Conservation (phyloP, 2,797 vertebrate genomes). For the Melanotaenia maccullochi region DNA sequence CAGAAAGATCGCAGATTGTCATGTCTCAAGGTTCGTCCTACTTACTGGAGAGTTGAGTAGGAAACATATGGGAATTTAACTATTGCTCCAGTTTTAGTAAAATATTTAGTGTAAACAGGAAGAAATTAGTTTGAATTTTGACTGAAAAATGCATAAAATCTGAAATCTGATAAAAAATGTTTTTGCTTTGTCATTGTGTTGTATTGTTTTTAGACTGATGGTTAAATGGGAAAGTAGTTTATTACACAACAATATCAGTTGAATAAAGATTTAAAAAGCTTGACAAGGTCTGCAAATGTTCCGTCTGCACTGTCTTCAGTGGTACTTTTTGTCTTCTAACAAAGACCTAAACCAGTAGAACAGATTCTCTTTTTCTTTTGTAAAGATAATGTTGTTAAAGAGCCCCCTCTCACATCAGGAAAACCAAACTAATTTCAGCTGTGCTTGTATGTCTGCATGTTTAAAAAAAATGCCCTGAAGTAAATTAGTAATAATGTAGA, state of each 20-base stretch:
- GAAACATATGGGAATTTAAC: neutral
- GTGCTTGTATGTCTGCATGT: no score
- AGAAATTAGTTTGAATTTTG: neutral
- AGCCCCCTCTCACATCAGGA: constrained; percentile 28
- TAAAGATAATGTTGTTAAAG: constrained; percentile 9
- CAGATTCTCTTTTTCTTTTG: neutral
- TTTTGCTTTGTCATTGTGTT: neutral
- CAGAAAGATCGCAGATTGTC: neutral
- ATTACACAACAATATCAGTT: neutral
- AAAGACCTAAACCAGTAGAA: neutral
- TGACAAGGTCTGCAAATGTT: neutral
- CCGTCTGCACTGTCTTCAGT: neutral
- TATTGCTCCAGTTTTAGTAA: neutral
- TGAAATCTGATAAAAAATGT: neutral
- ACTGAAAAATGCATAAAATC: neutral
- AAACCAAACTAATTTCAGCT: constrained; percentile 17
- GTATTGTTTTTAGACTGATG: no score
- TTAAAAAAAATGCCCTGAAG: constrained; percentile 11
- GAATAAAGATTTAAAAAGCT: neutral
- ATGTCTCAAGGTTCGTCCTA: neutral
- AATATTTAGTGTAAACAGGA: neutral
- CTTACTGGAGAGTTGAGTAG: neutral
- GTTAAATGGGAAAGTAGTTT: neutral
- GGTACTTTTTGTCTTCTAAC: neutral
- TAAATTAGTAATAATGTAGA: constrained; percentile 24